A percentile compares a stretch with the other conserved stretches of the same genome.
phyloP scores from a whole-genome alignment of 2,888 invertebrate species.

The Archips crataeganus region DNA sequence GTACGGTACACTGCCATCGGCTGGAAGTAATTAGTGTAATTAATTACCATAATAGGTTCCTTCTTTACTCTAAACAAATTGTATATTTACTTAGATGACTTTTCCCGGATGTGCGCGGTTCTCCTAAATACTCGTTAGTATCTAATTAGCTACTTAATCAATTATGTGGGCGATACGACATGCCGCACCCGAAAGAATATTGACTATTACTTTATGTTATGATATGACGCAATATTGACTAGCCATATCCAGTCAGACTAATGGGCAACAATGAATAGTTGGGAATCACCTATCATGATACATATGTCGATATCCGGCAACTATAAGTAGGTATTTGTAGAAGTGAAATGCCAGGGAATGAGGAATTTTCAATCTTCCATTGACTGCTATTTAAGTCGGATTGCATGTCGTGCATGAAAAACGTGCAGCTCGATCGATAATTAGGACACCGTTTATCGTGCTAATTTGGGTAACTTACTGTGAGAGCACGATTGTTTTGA shows the following conservation, averaged over 20 bases:
- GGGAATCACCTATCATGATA: neutral
- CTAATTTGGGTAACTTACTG: slow-evolving; percentile 6
- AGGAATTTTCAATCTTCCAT: too few species aligned
- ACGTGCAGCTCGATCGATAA: neutral
- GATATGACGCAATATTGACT: neutral
- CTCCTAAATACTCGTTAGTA: neutral
- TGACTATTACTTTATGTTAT: neutral
- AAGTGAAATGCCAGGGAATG: too few species aligned
- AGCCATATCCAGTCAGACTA: neutral
- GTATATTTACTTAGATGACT: neutral
- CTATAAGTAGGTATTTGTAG: too few species aligned
- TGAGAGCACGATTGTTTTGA: slow-evolving; percentile 13
- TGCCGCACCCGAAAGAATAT: neutral
- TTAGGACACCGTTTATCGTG: neutral
- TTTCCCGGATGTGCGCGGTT: neutral
- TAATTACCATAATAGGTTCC: too few species aligned
- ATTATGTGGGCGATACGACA: neutral
- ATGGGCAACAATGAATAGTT: neutral
- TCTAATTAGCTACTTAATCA: neutral
- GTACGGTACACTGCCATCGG: too few species aligned
- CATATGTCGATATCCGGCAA: too few species aligned
- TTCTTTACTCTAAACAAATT: neutral
- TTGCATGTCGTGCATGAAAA: neutral
- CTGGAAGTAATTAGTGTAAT: too few species aligned
- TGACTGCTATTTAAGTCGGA: neutral